Evolutionary conservation across 2,797 vertebrate genomes (phyloP).

Genomic region (Neomorphus geoffroyi): DNA sequence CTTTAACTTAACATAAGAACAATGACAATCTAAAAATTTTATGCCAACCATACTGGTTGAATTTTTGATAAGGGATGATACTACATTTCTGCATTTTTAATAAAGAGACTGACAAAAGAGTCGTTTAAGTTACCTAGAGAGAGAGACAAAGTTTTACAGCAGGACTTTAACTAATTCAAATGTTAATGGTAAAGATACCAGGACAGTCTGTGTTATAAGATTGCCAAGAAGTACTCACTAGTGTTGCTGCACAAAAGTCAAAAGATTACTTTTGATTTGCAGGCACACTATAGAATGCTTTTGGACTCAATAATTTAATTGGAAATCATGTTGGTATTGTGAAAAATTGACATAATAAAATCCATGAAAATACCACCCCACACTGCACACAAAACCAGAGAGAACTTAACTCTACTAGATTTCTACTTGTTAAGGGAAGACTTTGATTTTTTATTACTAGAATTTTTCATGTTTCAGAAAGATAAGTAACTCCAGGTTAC

Average conservation of each 20-base stretch:
- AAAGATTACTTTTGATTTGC: neutral
- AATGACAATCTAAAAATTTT: conserved; percentile 36
- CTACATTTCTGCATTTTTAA: conserved; percentile 35
- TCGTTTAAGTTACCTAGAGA: neutral
- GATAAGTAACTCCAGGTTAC: neutral
- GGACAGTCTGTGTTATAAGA: neutral
- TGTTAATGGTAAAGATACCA: neutral
- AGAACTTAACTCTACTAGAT: neutral
- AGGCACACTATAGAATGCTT: neutral
- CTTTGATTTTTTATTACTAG: neutral
- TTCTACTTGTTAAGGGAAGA: neutral
- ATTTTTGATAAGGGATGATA: conserved; percentile 51
- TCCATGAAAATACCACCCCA: neutral
- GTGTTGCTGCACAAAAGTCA: neutral
- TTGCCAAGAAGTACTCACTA: neutral
- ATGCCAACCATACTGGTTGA: conserved; percentile 11
- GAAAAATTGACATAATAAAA: neutral
- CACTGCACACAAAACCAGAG: neutral
- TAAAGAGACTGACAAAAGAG: neutral
- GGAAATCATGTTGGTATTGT: neutral
- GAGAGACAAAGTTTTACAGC: conserved; percentile 1
- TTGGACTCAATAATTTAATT: neutral
- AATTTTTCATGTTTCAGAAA: neutral
- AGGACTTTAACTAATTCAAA: neutral
- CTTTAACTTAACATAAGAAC: conserved; percentile 26